Evolutionary conservation across 2,888 invertebrate species (phyloP).

Genomic region (Sclerodermus sp.): DNA sequence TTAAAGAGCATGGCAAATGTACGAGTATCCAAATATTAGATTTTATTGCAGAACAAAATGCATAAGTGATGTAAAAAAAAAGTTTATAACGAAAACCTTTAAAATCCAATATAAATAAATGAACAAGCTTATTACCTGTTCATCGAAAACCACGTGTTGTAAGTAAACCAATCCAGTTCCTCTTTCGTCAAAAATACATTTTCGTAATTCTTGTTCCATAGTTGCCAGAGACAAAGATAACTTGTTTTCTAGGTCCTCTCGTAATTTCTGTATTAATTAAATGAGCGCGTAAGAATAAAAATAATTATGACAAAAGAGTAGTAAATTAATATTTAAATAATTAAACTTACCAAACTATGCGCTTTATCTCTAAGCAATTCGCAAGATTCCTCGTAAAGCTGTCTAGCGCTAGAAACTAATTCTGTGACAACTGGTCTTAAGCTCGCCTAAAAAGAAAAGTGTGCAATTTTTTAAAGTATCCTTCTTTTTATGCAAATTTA

Average conservation of each 20-base stretch:
- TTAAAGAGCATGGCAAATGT: background rate
- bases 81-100: conserved; percentile 5
- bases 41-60: conserved; percentile 1
- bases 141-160: conserved; percentile 59
- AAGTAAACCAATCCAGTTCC: conserved; percentile 64
- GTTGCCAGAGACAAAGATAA: conserved; percentile 68
- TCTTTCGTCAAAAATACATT: conserved; percentile 66
- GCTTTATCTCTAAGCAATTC: conserved; percentile 70
- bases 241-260: conserved; percentile 71
- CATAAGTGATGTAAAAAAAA: background rate
- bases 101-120: conserved; percentile 7
- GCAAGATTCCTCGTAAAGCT: conserved; percentile 75
- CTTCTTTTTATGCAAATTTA: background rate
- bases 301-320: conserved; percentile 2
- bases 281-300: conserved; percentile 3
- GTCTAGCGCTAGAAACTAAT: conserved; percentile 67
- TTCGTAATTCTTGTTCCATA: conserved; percentile 73
- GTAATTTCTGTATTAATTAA: conserved; percentile 65
- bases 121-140: conserved; percentile 53
- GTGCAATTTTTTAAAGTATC: background rate
- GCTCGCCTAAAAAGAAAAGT: conserved; percentile 60
- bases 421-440: conserved; percentile 77
- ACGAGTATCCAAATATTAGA: background rate
- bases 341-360: conserved; percentile 61
- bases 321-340: background rate